Evolutionary conservation across 1,140 invertebrate genomes (phyloP).

Genomic region (Rhopalosiphum maidis): DNA sequence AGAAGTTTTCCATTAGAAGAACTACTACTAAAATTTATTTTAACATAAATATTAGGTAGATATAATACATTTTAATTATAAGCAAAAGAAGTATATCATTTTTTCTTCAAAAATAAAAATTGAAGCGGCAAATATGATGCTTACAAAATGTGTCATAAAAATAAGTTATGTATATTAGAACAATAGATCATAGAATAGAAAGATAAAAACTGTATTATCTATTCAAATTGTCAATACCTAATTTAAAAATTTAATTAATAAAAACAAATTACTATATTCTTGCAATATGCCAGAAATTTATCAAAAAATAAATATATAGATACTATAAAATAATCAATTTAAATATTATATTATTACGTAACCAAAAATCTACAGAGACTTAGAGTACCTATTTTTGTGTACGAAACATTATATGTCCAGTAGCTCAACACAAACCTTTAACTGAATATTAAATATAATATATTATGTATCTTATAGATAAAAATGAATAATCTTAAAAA

Average conservation of each 20-base stretch:
- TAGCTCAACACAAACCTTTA: not conserved
- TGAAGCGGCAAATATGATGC: too few species aligned
- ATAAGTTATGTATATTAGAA: too few species aligned
- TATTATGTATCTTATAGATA: not conserved
- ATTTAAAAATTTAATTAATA: not conserved
- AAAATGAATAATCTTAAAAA: not conserved
- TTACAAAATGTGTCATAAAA: not conserved
- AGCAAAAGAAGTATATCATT: too few species aligned
- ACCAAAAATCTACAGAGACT: not conserved
- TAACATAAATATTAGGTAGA: too few species aligned
- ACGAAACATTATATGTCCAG: not conserved
- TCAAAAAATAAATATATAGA: not conserved
- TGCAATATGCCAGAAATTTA: not conserved
- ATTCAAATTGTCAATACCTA: not conserved
- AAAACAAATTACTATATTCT: not conserved
- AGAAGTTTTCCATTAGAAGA: too few species aligned
- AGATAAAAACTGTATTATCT: not conserved
- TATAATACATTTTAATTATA: too few species aligned
- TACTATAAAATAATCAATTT: not conserved
- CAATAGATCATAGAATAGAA: not conserved
- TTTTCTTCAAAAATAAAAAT: too few species aligned
- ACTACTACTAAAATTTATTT: too few species aligned
- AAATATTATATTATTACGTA: not conserved
- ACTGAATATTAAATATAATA: not conserved
- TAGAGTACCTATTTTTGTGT: not conserved